These are phyloP conservation scores for Apteryx mantelli DNA, from an alignment of 2,113 vertebrate species.

Conservation along the genomic window DNA sequence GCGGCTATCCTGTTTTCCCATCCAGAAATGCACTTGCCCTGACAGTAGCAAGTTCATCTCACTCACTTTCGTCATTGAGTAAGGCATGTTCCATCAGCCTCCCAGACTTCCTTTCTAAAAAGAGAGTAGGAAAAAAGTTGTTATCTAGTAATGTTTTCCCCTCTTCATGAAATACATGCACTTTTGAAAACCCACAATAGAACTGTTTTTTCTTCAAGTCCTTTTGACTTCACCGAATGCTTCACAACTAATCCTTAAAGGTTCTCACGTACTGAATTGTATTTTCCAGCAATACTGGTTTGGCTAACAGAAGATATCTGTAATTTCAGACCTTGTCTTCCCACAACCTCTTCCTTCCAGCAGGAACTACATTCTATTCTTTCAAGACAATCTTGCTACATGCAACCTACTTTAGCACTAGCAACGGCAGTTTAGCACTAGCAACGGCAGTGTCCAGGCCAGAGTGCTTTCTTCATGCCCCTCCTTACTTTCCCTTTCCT, in stretches of 20 bases:
- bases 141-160: neutral
- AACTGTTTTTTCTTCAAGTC: neutral
- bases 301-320: neutral
- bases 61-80: constrained; percentile 97
- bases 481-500: neutral
- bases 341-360: neutral
- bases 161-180: neutral
- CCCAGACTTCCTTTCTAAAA: constrained; percentile 81
- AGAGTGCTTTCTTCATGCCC: neutral
- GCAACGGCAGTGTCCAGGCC: neutral
- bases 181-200: neutral
- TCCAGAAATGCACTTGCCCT: neutral
- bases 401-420: neutral
- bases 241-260: neutral
- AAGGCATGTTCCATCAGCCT: constrained; percentile 94
- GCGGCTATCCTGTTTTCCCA: neutral
- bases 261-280: neutral
- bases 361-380: neutral
- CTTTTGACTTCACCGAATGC: neutral
- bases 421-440: neutral
- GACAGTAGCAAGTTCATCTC: neutral
- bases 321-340: neutral
- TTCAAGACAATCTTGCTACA: neutral
- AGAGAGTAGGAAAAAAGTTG: constrained; percentile 32
- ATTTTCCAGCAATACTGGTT: neutral